Conservation (phyloP, 2,888 invertebrate genomes). For the Nemoura dubitans region DNA sequence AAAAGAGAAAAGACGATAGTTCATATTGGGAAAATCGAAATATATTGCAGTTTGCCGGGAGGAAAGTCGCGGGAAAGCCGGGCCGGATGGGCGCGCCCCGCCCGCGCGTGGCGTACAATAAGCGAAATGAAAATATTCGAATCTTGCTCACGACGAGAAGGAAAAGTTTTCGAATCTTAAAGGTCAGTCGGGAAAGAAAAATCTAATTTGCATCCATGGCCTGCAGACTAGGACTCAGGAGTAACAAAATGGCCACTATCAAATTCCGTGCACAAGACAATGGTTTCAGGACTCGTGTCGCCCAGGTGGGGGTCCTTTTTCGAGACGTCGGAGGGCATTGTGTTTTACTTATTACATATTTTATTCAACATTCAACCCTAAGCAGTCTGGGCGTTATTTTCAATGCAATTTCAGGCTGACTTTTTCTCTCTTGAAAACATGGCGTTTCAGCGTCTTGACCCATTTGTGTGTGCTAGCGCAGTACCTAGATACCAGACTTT, state of each 20-base stretch:
- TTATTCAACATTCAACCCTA: no score
- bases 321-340: no score
- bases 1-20: constrained; percentile 32
- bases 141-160: background rate
- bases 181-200: background rate
- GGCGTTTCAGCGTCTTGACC: background rate
- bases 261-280: background rate
- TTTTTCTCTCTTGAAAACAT: background rate
- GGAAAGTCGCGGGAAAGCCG: background rate
- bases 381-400: background rate
- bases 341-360: no score
- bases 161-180: background rate
- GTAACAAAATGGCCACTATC: background rate
- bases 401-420: background rate
- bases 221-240: no score
- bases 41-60: constrained; percentile 37
- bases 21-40: constrained; percentile 43
- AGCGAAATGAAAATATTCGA: background rate
- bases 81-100: background rate
- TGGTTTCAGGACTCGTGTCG: no score
- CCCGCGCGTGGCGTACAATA: background rate
- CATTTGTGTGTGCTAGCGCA: background rate
- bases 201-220: background rate
- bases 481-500: no score
- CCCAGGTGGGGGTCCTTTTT: no score